Percentiles rank a stretch among this genome's conserved stretches.
These are phyloP conservation scores for Baccha elongata DNA, from an alignment of 2,888 invertebrate genomes.

Conservation along the genomic window DNA sequence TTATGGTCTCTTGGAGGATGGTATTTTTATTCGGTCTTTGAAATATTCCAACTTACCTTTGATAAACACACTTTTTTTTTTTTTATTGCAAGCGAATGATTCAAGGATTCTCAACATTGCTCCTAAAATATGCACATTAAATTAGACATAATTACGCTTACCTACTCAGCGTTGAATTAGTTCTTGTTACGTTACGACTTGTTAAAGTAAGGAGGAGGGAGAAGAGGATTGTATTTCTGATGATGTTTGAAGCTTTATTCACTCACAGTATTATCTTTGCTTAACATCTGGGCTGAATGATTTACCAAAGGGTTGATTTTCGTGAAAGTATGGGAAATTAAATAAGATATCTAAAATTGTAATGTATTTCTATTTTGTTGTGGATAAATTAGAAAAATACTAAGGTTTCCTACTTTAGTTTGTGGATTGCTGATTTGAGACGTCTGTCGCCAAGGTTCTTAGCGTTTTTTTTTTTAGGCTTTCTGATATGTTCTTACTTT, in stretches of 20 bases:
- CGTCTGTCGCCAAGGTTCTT: too few species aligned
- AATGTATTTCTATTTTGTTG: too few species aligned
- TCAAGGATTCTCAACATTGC: conserved; percentile 18
- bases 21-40: conserved; percentile 5
- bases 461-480: too few species aligned
- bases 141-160: conserved; percentile 62
- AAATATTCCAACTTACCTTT: conserved; percentile 35
- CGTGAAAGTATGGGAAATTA: too few species aligned
- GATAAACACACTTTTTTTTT: conserved; percentile 26
- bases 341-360: too few species aligned
- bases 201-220: conserved; percentile 29
- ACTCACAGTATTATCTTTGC: conserved; percentile 5
- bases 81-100: conserved; percentile 28
- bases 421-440: too few species aligned
- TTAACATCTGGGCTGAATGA: background rate
- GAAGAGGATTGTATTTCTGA: conserved; percentile 5
- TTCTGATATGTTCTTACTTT: too few species aligned
- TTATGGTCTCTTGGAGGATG: conserved; percentile 8
- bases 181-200: conserved; percentile 10
- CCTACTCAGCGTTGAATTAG: conserved; percentile 51
- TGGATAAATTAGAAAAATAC: too few species aligned
- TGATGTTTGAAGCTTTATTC: background rate
- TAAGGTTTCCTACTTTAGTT: too few species aligned
- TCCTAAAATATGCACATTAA: conserved; percentile 45
- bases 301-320: background rate